These are phyloP conservation scores for Poeciliopsis turneri DNA, from an alignment of 2,797 vertebrate genomes.

Conservation along the genomic window DNA sequence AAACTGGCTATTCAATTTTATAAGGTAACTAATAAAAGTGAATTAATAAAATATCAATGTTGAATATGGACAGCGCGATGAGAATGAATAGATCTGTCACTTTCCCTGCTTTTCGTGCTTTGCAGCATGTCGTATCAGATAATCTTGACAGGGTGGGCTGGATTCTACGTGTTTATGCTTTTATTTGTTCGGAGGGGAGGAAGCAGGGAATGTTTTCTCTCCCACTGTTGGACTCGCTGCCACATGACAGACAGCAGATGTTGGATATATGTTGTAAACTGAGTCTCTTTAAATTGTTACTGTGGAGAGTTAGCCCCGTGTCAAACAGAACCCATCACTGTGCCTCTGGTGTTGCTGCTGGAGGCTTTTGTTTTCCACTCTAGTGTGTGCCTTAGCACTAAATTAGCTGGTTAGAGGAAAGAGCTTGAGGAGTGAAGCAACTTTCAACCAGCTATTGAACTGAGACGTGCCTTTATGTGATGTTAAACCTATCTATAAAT, in stretches of 20 bases:
- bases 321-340: slow-evolving; percentile 46
- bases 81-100: neutral
- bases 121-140: neutral
- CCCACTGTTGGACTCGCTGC: slow-evolving; percentile 27
- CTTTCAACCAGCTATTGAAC: slow-evolving; percentile 17
- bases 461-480: slow-evolving; percentile 10
- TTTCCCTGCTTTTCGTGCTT: neutral
- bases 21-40: neutral
- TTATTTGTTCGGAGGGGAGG: neutral
- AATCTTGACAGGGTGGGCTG: neutral
- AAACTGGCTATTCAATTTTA: neutral
- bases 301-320: slow-evolving; percentile 9
- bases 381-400: slow-evolving; percentile 54
- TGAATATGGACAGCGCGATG: neutral
- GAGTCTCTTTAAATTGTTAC: slow-evolving; percentile 47
- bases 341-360: slow-evolving; percentile 23
- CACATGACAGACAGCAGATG: slow-evolving; percentile 11
- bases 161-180: slow-evolving; percentile 6
- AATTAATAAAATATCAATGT: neutral
- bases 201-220: slow-evolving; percentile 18
- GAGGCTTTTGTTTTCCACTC: slow-evolving; percentile 61
- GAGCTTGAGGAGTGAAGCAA: slow-evolving; percentile 23
- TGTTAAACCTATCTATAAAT: neutral
- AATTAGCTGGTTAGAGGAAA: slow-evolving; percentile 57
- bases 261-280: slow-evolving; percentile 24